A percentile compares a stretch with the other conserved stretches of the same genome.
Conservation (phyloP, 2,888 invertebrate species). For the Andrena hattorfiana region DNA sequence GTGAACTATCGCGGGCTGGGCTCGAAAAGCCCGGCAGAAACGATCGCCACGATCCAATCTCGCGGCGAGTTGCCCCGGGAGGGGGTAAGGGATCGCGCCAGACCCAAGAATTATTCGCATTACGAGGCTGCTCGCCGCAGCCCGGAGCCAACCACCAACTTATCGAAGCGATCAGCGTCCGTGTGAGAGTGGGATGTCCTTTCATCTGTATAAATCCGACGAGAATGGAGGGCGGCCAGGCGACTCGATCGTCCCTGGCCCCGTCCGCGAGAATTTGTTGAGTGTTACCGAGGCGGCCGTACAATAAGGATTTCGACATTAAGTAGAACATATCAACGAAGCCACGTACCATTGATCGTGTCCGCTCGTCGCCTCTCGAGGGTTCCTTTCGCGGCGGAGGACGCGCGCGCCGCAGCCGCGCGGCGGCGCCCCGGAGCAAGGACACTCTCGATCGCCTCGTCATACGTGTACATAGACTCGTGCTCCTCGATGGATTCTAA, state of each 20-base stretch:
- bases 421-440: neutral
- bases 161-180: slow-evolving; percentile 65
- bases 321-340: slow-evolving; percentile 82
- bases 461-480: slow-evolving; percentile 36
- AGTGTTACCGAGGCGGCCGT: slow-evolving; percentile 70
- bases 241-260: slow-evolving; percentile 1
- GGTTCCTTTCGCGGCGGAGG: slow-evolving; percentile 46
- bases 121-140: slow-evolving; percentile 45
- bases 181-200: slow-evolving; percentile 62
- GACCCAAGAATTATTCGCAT: slow-evolving; percentile 54
- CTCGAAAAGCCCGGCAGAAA: neutral
- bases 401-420: too few species aligned
- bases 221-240: slow-evolving; percentile 22
- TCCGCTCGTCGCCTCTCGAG: slow-evolving; percentile 63
- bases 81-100: slow-evolving; percentile 47
- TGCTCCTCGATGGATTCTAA: neutral
- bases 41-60: slow-evolving; percentile 32
- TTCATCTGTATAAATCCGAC: slow-evolving; percentile 60
- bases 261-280: slow-evolving; percentile 55
- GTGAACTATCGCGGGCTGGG: neutral
- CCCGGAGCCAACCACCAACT: slow-evolving; percentile 39
- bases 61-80: slow-evolving; percentile 40
- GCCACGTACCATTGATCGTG: slow-evolving; percentile 69
- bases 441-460: neutral
- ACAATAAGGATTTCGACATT: slow-evolving; percentile 77